Conservation (phyloP, 2,888 invertebrate genomes). For the Eupithecia inturbata region DNA sequence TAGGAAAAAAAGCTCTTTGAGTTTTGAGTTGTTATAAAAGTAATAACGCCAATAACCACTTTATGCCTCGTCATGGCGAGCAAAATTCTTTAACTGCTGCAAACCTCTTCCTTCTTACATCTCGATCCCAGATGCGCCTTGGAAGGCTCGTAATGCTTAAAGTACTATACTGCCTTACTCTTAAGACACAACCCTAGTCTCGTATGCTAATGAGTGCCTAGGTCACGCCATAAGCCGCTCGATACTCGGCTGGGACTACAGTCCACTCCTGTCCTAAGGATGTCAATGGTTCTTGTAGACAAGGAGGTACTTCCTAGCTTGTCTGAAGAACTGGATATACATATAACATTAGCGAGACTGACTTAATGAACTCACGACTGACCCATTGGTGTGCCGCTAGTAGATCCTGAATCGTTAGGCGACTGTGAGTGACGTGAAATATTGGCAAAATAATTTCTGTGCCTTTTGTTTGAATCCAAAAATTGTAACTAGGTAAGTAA, state of each 20-base stretch:
- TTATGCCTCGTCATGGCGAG: background rate
- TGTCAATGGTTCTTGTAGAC: slow-evolving; percentile 18
- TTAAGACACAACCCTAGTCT: slow-evolving; percentile 43
- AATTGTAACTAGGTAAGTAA: background rate
- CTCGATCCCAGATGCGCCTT: background rate
- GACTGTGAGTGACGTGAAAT: background rate
- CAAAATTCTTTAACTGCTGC: background rate
- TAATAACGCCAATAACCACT: background rate
- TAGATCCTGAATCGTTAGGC: background rate
- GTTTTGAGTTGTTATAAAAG: too few relatives aligned
- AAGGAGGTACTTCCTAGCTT: background rate
- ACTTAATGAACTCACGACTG: background rate
- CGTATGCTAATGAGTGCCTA: slow-evolving; percentile 55
- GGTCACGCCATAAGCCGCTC: slow-evolving; percentile 59
- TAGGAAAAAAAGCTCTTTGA: too few relatives aligned
- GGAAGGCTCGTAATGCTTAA: background rate
- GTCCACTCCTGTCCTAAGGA: slow-evolving; percentile 24
- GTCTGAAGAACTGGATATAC: background rate
- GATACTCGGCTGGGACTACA: slow-evolving; percentile 37
- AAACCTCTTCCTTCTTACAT: background rate
- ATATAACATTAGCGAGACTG: background rate
- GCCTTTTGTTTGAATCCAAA: background rate
- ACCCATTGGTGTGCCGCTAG: background rate
- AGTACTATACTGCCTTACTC: background rate
- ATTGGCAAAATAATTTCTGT: background rate